Conservation (phyloP, 1,140 invertebrate species). For the Drosophila santomea region DNA sequence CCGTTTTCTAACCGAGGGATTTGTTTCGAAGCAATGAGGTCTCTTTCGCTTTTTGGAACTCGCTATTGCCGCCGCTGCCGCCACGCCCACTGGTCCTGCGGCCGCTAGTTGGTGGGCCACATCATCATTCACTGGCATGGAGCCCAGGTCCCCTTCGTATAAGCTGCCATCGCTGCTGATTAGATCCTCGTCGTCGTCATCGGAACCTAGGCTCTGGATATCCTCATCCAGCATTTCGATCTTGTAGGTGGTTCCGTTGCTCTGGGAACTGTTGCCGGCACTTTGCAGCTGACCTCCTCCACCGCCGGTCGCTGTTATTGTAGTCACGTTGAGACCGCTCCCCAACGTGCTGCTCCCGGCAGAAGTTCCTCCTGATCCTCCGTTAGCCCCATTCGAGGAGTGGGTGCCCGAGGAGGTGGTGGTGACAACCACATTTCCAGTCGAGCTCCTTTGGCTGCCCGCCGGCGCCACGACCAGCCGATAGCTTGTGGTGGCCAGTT, state of each 20-base stretch:
- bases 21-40: constrained; percentile 98
- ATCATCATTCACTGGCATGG: constrained; percentile 94
- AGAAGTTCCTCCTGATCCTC: constrained; percentile 2
- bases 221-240: constrained; percentile 87
- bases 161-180: constrained; percentile 89
- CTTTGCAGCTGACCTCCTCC: constrained; percentile 40
- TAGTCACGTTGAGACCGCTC: constrained; percentile 78
- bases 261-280: constrained; percentile 48
- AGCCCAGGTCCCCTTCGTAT: constrained; percentile 91
- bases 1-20: constrained; percentile 97
- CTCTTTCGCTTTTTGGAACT: constrained; percentile 97
- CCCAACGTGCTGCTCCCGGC: constrained; percentile 29
- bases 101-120: constrained; percentile 97
- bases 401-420: constrained; percentile 27
- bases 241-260: constrained; percentile 78
- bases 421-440: constrained; percentile 55
- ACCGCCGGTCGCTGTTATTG: constrained; percentile 69
- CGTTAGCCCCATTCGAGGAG: constrained; percentile 26
- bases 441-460: constrained; percentile 54
- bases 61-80: constrained; percentile 97
- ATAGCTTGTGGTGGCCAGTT: constrained; percentile 78
- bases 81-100: constrained; percentile 98
- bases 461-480: constrained; percentile 70
- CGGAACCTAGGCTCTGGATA: constrained; percentile 88
- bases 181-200: constrained; percentile 92